Base-by-base conservation (phyloP, 2,113 vertebrate genomes). In the Dipodomys merriami region DNA sequence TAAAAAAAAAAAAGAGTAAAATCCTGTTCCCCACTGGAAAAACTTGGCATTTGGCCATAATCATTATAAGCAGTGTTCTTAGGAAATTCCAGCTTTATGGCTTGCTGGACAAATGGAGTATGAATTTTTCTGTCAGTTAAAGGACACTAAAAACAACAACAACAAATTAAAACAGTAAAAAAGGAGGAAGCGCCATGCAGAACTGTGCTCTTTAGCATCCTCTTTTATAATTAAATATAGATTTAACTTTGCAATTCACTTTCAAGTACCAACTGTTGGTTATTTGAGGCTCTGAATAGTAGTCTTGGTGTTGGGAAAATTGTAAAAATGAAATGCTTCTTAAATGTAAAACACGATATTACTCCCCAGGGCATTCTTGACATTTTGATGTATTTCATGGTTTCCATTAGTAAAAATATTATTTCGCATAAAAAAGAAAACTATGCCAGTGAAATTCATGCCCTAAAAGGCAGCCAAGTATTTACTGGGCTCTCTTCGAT, bases 41-140 rank as follows among this genome's bases (percentile, higher is more conserved):
- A 64, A 74, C 91, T 4, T 97, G 91, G 90, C 95, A 94, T 87
- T 94, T 96, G 95, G 93, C 92, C 89, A 97, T 44, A 82, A 93
- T 96, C 91, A 91, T 96, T 89, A 95, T 27, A 95, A 46, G 87
- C 65, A 97, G 46, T 5, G 6, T 74, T 91, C 74, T 95, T 94
- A 91, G 60, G 94, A 97, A 96, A 97, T 74, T 76, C 91, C 0
- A 13, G 69, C 22, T 95, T 90, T 88, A 86, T 71, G 15, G 62
- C 11, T 65, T 65, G 81, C 90, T 79, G 88, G 71, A 74, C 44
- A 91, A 84, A 90, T 29, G n/a, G 91, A 69, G 33, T 4, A 94
- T 71, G n/a, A 95, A 93, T 93, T 96, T 94, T 57, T 77, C 46
- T 77, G 73, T 84, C 89, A 53, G 91, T 78, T 57, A 95, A 91